Conservation (phyloP, 2,797 vertebrate species). For the Glyptemys insculpta region DNA sequence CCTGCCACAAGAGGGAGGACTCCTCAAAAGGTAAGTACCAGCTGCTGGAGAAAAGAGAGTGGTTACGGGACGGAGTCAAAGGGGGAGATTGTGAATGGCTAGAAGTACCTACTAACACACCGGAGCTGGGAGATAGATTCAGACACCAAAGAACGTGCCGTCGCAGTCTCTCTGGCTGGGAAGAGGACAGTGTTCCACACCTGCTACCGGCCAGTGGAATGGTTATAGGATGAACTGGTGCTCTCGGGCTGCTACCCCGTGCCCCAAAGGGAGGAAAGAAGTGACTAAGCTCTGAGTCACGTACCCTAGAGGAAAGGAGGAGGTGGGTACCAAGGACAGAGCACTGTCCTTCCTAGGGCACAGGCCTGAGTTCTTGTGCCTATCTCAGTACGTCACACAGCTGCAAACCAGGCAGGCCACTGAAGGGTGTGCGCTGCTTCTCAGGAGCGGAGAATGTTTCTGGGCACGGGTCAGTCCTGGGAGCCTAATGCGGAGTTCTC, state of each 20-base stretch:
- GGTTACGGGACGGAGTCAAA: accelerated
- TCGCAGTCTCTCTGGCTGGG: neutral
- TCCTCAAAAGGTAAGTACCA: constrained; percentile 70
- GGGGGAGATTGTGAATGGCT: too few species aligned
- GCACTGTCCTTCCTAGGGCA: neutral
- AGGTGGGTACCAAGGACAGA: neutral
- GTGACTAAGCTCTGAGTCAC: neutral
- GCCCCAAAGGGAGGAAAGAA: neutral
- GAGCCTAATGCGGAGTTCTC: neutral
- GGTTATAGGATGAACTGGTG: neutral
- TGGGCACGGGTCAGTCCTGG: neutral
- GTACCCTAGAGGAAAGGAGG: neutral
- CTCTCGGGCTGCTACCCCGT: too few species aligned
- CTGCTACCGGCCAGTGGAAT: accelerated
- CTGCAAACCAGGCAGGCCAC: neutral
- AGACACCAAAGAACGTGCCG: neutral
- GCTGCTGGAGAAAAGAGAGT: neutral
- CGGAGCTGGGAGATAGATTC: neutral
- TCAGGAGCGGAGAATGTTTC: neutral
- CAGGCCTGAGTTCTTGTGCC: neutral
- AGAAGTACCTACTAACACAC: neutral
- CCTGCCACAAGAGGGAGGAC: constrained; percentile 43
- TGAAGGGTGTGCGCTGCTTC: neutral
- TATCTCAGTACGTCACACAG: neutral
- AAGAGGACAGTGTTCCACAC: too few species aligned